Evolutionary conservation across 2,797 vertebrate species (phyloP), one percentile per base, ranked within the genome.

Genomic region (Poeciliopsis turneri): DNA sequence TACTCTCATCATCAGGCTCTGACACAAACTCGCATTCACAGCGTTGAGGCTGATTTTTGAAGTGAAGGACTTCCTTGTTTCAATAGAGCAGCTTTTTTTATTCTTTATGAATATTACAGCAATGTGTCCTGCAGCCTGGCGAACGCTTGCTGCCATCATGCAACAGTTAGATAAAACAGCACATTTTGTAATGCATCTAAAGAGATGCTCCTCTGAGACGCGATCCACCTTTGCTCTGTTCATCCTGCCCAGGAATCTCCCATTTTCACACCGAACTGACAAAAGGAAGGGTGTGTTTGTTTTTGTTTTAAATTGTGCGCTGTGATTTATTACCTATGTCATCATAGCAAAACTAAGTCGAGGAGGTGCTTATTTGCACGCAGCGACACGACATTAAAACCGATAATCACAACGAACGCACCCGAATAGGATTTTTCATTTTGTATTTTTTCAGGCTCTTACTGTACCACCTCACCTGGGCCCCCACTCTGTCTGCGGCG

Each of bases 401-500:
- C 49, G 73, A 46, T 57, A 66, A 82, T 78, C 75, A 15, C 47
- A 41, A 69, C 77, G 36, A 61, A 41, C 86, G 45, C 77, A 89
- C 83, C 86, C 90, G 78, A 78, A 20, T 79, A 30, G 46, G 5
- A 39, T 8, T 41, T 80, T 43, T 15, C 57, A 75, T 5, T 41
- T 85, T 83, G 57, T 55, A 16, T 49, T 79, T n/a, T 80, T 84
- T 79, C 74, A n/a, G 61, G 83, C 79, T 84, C 80, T 82, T 79
- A 77, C 87, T 83, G 89, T 82, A 84, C 82, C 71, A 78, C 75
- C 87, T 80, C 68, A 86, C 64, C 36, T 41, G 9, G 23, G 33
- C 36, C 20, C 64, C 33, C 92, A 85, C 87, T 77, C 84, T 88
- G 86, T 92, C 94, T 94, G 88, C 89, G 78, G 88, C 91, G 84